These are phyloP conservation scores for Calliphora vomitoria DNA, from an alignment of 2,888 invertebrate species.

Conservation along the genomic window DNA sequence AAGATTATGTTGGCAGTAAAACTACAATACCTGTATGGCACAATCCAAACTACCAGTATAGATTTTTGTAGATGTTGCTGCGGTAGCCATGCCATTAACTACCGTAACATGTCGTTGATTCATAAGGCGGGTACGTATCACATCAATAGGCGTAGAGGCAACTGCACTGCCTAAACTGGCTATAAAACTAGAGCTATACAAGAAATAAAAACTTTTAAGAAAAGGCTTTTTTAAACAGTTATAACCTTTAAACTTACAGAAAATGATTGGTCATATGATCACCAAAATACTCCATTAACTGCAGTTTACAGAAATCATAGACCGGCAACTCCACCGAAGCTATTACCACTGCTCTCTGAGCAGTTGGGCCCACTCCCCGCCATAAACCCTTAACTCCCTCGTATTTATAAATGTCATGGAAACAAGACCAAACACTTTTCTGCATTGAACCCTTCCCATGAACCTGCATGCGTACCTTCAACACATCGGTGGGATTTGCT, in stretches of 20 bases:
- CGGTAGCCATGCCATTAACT: constrained; percentile 82
- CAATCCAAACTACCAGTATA: constrained; percentile 94
- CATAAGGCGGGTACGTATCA: constrained; percentile 97
- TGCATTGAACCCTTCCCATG: constrained; percentile 86
- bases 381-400: constrained; percentile 95
- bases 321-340: constrained; percentile 97
- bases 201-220: not conserved
- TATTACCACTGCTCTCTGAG: constrained; percentile 96
- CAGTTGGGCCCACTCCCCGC: constrained; percentile 96
- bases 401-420: constrained; percentile 91
- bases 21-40: constrained; percentile 87
- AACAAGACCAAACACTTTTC: constrained; percentile 89
- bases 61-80: constrained; percentile 84
- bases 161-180: constrained; percentile 97
- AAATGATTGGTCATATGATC: constrained; percentile 95
- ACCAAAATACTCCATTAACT: constrained; percentile 89
- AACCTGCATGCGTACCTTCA: constrained; percentile 97
- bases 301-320: constrained; percentile 95
- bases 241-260: constrained; percentile 86
- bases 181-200: constrained; percentile 93
- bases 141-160: constrained; percentile 97
- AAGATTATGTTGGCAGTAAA: not conserved
- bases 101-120: constrained; percentile 91
- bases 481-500: constrained; percentile 97
- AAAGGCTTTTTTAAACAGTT: not conserved